Evolutionary conservation across 2,888 invertebrate genomes (phyloP), one percentile per base, ranked within the genome.

Genomic region (Acanthosoma haemorrhoidale): DNA sequence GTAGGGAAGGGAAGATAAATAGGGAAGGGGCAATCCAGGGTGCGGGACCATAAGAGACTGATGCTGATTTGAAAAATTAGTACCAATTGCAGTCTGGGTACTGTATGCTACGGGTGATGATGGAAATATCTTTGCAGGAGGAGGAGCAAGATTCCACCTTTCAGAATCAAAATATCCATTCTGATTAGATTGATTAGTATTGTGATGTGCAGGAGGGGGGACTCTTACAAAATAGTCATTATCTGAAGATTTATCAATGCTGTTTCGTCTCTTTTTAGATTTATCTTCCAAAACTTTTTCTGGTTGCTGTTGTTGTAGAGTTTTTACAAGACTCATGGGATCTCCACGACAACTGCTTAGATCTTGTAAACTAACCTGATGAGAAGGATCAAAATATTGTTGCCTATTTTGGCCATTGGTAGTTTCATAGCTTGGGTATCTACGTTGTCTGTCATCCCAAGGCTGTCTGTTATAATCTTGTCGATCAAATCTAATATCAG

Each of bases 111-210:
- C 81, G 79, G 51, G 83, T 80, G 76, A 85, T 84, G 70, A 79
- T 79, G 71, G 86, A 78, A 15, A 84, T 81, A 36, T 84, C 81
- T 79, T 87, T 85, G n/a, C 29, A 21, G 85, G 81, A 71, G 83
- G 25, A 67, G 63, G 41, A 59, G 16, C 38, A 15, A 90, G 81
- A 79, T 90, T 91, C 91, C 91, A 92, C 75, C 90, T 83, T 76
- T 89, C 91, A 76, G 90, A 90, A 79, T 92, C 91, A 76, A 89
- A 90, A 78, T 90, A 91, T 67, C 86, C 86, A 78, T 87, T 87
- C 77, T 87, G 87, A 76, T 84, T 85, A 69, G 77, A 77, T 21
- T 76, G 83, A 82, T 64, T 41, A 59, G 59, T 59, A 66, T 76
- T 75, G 66, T 73, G 87, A 77, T 89, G 89, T 4, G 89, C 89